phyloP scores from a whole-genome alignment of 2,113 vertebrate genomes.

The Caranx melampygus region DNA sequence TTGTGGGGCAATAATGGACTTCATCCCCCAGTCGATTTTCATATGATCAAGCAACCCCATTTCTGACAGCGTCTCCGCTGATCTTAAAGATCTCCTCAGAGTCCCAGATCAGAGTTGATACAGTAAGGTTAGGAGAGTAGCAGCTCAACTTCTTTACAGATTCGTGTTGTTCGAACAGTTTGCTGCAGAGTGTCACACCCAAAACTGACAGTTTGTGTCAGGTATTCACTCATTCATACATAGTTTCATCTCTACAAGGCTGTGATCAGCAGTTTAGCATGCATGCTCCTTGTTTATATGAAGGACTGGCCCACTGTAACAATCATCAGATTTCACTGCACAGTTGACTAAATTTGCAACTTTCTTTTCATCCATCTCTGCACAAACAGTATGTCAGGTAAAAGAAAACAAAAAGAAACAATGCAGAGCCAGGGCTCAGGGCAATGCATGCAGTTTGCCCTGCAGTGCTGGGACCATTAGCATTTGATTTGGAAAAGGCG shows the following conservation, averaged over 20 bases:
- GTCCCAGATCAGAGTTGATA: conserved; percentile 12
- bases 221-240: conserved; percentile 13
- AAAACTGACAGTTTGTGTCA: conserved; percentile 31
- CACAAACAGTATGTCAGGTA: conserved; percentile 66
- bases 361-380: conserved; percentile 52
- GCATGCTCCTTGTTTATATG: conserved; percentile 66
- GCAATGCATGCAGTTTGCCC: conserved; percentile 80
- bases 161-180: conserved; percentile 23
- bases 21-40: conserved; percentile 25
- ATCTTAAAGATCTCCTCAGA: conserved; percentile 5
- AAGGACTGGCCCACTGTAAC: conserved; percentile 51
- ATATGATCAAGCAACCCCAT: neutral
- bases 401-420: conserved; percentile 42
- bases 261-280: conserved; percentile 52
- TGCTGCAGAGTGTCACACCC: conserved; percentile 43
- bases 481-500: conserved; percentile 50
- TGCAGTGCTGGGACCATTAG: conserved; percentile 58
- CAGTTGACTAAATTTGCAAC: conserved; percentile 30
- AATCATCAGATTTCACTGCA: conserved; percentile 10
- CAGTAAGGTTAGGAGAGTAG: conserved; percentile 22
- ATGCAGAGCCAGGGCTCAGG: conserved; percentile 62
- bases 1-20: conserved; percentile 30
- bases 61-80: conserved; percentile 10
- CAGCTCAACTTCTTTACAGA: conserved; percentile 47
- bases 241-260: conserved; percentile 28